These are phyloP conservation scores for Chloroceryle amazona DNA, from an alignment of 2,797 vertebrate species.

Conservation along the genomic window DNA sequence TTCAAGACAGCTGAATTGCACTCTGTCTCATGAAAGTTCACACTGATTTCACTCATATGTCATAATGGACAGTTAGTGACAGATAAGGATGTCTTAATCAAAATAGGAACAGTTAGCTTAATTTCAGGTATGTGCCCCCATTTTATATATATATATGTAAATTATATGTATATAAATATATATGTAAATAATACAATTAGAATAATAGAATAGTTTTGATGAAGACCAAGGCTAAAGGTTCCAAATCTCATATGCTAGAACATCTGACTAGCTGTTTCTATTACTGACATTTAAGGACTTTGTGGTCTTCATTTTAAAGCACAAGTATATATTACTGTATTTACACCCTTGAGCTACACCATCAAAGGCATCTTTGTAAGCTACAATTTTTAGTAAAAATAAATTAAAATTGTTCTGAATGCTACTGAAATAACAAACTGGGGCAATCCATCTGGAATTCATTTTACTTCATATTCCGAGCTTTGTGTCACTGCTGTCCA, in stretches of 20 bases:
- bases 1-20: neutral
- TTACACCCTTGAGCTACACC: slow-evolving; percentile 35
- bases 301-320: slow-evolving; percentile 20
- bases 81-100: neutral
- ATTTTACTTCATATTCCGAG: slow-evolving; percentile 55
- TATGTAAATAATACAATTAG: neutral
- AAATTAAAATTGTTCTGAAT: slow-evolving; percentile 63
- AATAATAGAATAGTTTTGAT: neutral
- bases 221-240: neutral
- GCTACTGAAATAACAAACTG: slow-evolving; percentile 63
- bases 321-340: slow-evolving; percentile 25
- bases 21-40: neutral
- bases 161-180: neutral
- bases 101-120: neutral
- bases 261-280: neutral
- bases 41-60: neutral
- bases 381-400: slow-evolving; percentile 64
- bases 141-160: neutral
- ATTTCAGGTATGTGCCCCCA: neutral
- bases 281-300: neutral
- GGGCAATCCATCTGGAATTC: slow-evolving; percentile 68
- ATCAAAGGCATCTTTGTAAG: slow-evolving; percentile 60
- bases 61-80: neutral
- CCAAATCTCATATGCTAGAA: neutral
- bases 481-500: slow-evolving; percentile 68